Conservation (phyloP, 1,140 invertebrate genomes). For the Sesamia nonagrioides region DNA sequence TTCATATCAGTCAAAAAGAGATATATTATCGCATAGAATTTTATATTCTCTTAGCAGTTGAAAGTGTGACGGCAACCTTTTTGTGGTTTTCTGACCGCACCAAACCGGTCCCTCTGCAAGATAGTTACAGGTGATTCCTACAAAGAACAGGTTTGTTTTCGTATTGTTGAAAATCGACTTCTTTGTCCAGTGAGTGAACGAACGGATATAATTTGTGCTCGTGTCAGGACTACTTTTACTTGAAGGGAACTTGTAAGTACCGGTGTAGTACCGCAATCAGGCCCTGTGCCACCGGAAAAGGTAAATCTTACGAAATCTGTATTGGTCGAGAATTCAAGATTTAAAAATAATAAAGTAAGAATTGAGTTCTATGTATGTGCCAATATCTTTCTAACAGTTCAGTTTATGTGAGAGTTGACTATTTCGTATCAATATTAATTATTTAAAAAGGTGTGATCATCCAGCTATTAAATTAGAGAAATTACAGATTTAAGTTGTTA, state of each 20-base stretch:
- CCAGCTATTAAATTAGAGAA: neutral
- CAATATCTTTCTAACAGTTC: neutral
- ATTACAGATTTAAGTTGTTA: conserved; percentile 1
- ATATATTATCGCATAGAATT: conserved; percentile 21
- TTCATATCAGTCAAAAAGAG: neutral
- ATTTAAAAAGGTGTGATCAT: conserved; percentile 37
- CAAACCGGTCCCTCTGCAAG: conserved; percentile 71
- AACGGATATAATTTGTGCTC: conserved; percentile 53
- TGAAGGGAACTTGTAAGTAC: conserved; percentile 51
- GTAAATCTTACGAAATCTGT: conserved; percentile 37
- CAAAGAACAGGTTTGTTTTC: conserved; percentile 70
- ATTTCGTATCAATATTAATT: conserved; percentile 12
- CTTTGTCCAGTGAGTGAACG: conserved; percentile 61
- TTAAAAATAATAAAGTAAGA: neutral
- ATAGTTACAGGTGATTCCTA: conserved; percentile 75
- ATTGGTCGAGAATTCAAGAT: conserved; percentile 3
- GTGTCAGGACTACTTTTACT: conserved; percentile 66
- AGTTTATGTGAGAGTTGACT: neutral
- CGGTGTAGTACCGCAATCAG: conserved; percentile 31
- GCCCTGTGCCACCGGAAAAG: conserved; percentile 8
- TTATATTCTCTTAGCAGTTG: conserved; percentile 52
- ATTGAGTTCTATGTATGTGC: neutral
- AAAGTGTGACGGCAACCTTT: conserved; percentile 70
- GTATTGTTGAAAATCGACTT: conserved; percentile 68
- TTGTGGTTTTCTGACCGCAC: conserved; percentile 71